Conservation (phyloP, 2,797 vertebrate genomes). For the Xerus rutilus region DNA sequence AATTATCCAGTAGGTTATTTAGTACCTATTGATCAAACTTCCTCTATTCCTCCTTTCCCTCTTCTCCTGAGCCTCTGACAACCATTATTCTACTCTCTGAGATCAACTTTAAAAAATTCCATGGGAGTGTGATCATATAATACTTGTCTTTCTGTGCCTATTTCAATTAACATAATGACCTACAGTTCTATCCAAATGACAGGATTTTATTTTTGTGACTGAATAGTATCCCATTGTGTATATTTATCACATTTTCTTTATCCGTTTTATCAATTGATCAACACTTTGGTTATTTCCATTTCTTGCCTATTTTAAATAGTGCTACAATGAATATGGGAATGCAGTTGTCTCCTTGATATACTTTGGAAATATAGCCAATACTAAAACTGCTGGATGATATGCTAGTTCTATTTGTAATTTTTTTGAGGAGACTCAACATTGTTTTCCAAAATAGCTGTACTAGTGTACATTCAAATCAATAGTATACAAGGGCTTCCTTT, state of each 20-base stretch:
- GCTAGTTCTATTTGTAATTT: neutral
- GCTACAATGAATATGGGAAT: neutral
- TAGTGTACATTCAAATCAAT: neutral
- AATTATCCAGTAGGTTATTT: too few species aligned
- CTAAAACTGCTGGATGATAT: too few species aligned
- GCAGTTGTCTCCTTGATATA: neutral
- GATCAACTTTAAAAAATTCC: neutral
- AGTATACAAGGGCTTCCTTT: neutral
- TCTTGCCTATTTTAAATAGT: neutral
- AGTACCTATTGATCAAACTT: too few species aligned
- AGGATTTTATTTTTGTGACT: neutral
- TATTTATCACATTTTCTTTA: neutral
- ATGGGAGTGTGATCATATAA: neutral
- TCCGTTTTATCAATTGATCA: neutral
- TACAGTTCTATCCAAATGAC: neutral
- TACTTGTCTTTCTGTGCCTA: neutral
- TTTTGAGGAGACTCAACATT: neutral
- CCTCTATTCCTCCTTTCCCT: neutral
- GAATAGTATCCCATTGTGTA: neutral
- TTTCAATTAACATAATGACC: neutral
- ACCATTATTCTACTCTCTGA: neutral
- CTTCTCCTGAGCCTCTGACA: neutral
- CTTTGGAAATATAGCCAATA: neutral
- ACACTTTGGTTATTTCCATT: neutral
- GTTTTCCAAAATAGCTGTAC: neutral